Evolutionary conservation across 2,888 invertebrate genomes (phyloP).

Genomic region (Acanthosoma haemorrhoidale): DNA sequence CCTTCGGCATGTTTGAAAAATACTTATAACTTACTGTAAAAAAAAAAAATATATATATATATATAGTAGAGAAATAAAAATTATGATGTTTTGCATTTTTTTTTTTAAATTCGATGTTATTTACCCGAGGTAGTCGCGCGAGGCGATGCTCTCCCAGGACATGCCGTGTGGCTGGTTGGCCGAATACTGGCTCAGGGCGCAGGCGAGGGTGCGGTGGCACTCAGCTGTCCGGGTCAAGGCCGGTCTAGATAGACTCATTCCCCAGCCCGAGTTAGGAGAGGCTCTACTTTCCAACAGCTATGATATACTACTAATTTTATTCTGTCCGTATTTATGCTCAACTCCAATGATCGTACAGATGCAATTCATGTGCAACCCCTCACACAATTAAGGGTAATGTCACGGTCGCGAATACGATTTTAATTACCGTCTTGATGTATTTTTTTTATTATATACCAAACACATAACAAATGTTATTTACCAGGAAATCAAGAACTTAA

Average conservation of each 20-base stretch:
- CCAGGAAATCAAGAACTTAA: too few relatives aligned
- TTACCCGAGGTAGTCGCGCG: slow-evolving; percentile 75
- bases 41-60: too few relatives aligned
- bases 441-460: too few relatives aligned
- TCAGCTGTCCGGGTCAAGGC: not conserved
- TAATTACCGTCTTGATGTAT: not conserved
- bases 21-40: too few relatives aligned
- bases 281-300: not conserved
- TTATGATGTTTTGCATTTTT: not conserved
- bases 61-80: too few relatives aligned
- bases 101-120: not conserved
- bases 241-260: not conserved
- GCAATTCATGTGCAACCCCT: too few relatives aligned
- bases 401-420: too few relatives aligned
- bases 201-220: not conserved
- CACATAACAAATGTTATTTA: too few relatives aligned
- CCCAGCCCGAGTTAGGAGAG: not conserved
- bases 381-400: too few relatives aligned
- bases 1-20: not conserved
- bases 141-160: slow-evolving; percentile 82
- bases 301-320: not conserved
- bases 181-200: not conserved
- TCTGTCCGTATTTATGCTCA: too few relatives aligned
- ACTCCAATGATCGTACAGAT: too few relatives aligned
- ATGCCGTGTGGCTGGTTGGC: slow-evolving; percentile 49